A percentile compares a stretch with the other conserved stretches of the same genome.
phyloP scores from a whole-genome alignment of 2,113 vertebrate species.

The Pelecanoides urinatrix region DNA sequence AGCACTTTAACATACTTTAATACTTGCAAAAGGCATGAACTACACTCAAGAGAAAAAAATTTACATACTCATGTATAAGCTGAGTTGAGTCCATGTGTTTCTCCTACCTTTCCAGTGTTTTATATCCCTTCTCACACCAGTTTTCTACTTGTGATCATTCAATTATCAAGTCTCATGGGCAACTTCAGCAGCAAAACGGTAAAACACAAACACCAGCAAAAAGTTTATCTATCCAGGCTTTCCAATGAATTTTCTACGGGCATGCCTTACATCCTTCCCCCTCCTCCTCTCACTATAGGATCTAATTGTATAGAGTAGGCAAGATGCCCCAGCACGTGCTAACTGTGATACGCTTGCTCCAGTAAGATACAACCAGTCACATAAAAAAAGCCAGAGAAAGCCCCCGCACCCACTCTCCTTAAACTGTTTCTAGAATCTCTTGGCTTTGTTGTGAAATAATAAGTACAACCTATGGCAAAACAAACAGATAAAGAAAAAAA shows the following conservation, averaged over 20 bases:
- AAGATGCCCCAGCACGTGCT: background rate
- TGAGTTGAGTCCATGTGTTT: background rate
- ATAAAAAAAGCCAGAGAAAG: background rate
- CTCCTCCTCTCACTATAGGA: background rate
- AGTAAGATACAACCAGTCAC: background rate
- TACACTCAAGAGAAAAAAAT: background rate
- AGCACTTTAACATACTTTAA: background rate
- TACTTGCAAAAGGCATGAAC: background rate
- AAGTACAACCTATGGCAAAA: background rate
- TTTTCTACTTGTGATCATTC: background rate
- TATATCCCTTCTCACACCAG: background rate
- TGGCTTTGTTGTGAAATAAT: background rate
- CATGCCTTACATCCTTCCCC: background rate
- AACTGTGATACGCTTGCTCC: background rate
- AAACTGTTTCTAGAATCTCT: background rate
- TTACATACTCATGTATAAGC: background rate
- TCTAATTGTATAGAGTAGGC: background rate
- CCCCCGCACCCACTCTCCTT: fast-evolving
- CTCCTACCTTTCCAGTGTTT: background rate
- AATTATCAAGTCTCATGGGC: background rate
- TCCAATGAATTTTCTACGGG: background rate
- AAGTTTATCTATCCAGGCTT: background rate
- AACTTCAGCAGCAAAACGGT: background rate
- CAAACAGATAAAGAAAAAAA: background rate
- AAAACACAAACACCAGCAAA: background rate